These are phyloP conservation scores for Callinectes sapidus DNA, from an alignment of 2,888 invertebrate genomes.

Conservation along the genomic window DNA sequence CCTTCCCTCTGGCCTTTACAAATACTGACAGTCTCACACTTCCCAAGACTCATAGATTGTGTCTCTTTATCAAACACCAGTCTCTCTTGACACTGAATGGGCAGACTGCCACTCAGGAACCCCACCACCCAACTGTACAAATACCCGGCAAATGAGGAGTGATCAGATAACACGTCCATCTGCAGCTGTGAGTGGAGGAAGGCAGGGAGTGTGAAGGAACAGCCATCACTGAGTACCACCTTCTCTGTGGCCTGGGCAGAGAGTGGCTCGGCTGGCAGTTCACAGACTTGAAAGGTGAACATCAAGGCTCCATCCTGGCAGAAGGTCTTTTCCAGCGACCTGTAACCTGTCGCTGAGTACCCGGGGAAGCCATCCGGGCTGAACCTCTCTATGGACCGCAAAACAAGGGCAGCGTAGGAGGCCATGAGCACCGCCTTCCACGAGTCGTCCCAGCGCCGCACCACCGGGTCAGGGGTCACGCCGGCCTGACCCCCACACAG, in stretches of 20 bases:
- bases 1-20: neutral
- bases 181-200: slow-evolving; percentile 38
- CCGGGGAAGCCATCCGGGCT: slow-evolving; percentile 23
- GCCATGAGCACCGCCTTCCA: slow-evolving; percentile 80
- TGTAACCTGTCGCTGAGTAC: slow-evolving; percentile 59
- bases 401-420: slow-evolving; percentile 77
- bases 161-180: neutral
- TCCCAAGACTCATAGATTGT: neutral
- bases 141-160: slow-evolving; percentile 31
- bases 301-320: slow-evolving; percentile 46
- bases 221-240: neutral
- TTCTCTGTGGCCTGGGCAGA: neutral
- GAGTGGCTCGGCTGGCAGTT: neutral
- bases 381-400: slow-evolving; percentile 73
- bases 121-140: neutral
- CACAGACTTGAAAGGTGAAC: slow-evolving; percentile 41
- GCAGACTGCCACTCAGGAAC: neutral
- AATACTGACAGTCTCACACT: neutral
- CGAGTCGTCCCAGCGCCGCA: slow-evolving; percentile 77
- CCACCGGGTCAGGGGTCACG: slow-evolving; percentile 76
- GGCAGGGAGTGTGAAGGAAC: neutral
- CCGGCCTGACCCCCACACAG: slow-evolving; percentile 80
- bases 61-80: neutral
- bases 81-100: neutral
- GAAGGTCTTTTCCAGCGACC: slow-evolving; percentile 65